Base-by-base conservation (phyloP, 2,888 invertebrate genomes). In the Perdita meconis region DNA sequence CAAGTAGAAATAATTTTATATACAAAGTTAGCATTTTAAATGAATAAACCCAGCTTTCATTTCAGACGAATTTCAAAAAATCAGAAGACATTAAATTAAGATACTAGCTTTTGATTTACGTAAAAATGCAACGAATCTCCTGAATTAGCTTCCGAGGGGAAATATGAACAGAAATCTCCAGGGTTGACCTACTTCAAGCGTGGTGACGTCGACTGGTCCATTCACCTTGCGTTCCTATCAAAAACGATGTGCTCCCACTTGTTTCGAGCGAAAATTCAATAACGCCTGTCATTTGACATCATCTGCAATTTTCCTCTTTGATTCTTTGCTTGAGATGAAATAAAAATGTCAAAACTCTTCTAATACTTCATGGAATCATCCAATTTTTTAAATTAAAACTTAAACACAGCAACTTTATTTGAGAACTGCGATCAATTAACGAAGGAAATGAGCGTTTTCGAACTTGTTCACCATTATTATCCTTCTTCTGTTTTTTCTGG, bases 121-220 rank as follows among this genome's bases (percentile, higher is more conserved):
- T 30, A 19, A 22, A 13, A 30, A 44, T 30, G 13, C 16, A 42
- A 61, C 61, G 40, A 44, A 65, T 61, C 34, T 10, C 10, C 13
- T 10, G 55, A 66, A 74, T 73, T 47, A 63, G 38, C 38, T n/a
- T 53, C 6, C 70, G 63, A 51, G 73, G 61, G 65, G 47, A 65
- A 69, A 69, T 66, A 44, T 42, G 63, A 71, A 59, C 77, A 69
- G 68, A 79, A 76, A 73, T 67, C 77, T 56, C 68, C 30, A 47
- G 71, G 72, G 38, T 19, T 80, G 82, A 83, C 83, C 83, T 47
- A 83, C 51, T 78, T 81, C 40, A 26, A 42, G 55, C 59, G 64
- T 56, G 38, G 51, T 83, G 83, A 83, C 83, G 83, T 83, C 72
- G 83, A 60, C 67, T 50, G 72, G 83, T 81, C 83, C 83, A 83